phyloP scores from a whole-genome alignment of 2,797 vertebrate genomes.

The Gymnocypris eckloni region DNA sequence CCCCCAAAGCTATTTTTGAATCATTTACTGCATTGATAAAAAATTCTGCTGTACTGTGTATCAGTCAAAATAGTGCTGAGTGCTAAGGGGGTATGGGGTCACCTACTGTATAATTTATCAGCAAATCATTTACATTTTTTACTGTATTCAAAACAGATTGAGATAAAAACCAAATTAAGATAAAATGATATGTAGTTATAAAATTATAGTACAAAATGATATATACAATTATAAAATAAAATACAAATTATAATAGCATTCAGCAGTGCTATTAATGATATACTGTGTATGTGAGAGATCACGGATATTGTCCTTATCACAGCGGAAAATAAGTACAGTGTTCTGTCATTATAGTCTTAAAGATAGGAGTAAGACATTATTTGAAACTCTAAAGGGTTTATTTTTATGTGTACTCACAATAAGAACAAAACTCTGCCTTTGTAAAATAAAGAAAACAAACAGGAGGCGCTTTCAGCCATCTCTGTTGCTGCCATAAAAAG shows the following conservation, averaged over 20 bases:
- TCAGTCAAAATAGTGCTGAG: too few species aligned
- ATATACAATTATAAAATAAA: neutral
- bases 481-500: neutral
- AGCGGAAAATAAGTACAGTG: neutral
- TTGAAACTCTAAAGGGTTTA: neutral
- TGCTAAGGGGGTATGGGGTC: too few species aligned
- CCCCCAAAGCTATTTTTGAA: neutral
- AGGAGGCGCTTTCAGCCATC: neutral
- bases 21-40: too few species aligned
- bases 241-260: neutral
- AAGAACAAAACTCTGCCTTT: neutral
- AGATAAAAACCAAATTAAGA: neutral
- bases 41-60: too few species aligned
- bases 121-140: neutral
- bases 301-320: neutral
- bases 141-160: neutral
- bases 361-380: neutral
- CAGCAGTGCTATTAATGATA: neutral
- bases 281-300: neutral
- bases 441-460: conserved; percentile 3
- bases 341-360: neutral
- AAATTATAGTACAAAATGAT: neutral
- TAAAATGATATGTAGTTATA: neutral
- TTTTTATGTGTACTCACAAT: neutral
- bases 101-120: too few species aligned